These are phyloP conservation scores for Chrysomela aeneicollis DNA, from an alignment of 2,888 invertebrate genomes.

Conservation along the genomic window DNA sequence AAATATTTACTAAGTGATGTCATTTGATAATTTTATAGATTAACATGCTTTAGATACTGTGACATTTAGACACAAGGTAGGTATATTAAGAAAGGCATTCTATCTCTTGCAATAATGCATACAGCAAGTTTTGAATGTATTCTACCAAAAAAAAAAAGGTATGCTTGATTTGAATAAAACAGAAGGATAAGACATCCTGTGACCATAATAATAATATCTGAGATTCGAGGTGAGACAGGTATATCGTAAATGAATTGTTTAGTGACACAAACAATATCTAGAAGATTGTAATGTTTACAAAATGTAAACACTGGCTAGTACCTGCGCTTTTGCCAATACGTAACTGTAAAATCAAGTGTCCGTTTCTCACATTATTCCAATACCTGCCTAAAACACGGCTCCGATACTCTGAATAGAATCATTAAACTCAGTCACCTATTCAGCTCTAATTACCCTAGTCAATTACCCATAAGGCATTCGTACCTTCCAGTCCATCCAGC, in stretches of 20 bases:
- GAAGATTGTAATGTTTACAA: background rate
- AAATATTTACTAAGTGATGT: no score
- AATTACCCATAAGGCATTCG: conserved; percentile 2
- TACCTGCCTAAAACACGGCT: conserved; percentile 1
- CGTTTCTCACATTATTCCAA: conserved; percentile 5
- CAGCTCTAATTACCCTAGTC: conserved; percentile 3
- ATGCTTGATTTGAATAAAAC: no score
- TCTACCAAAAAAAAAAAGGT: no score
- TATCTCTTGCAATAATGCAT: no score
- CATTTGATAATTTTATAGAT: no score
- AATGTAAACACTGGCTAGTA: background rate
- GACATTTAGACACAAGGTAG: no score
- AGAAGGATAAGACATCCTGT: no score
- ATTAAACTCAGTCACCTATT: conserved; percentile 1
- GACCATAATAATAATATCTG: no score
- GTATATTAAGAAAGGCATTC: no score
- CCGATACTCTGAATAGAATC: background rate
- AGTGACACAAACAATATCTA: background rate
- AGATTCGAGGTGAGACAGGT: no score
- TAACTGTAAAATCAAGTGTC: conserved; percentile 7
- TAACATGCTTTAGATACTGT: no score
- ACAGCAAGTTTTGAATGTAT: no score
- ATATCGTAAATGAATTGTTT: background rate
- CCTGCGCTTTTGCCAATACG: background rate
- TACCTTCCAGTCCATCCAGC: background rate